A percentile compares a stretch with the other conserved stretches of the same genome.
phyloP scores from a whole-genome alignment of 30 jellyfish, hydroid and myxozoan species.

The Aurelia sp. region DNA sequence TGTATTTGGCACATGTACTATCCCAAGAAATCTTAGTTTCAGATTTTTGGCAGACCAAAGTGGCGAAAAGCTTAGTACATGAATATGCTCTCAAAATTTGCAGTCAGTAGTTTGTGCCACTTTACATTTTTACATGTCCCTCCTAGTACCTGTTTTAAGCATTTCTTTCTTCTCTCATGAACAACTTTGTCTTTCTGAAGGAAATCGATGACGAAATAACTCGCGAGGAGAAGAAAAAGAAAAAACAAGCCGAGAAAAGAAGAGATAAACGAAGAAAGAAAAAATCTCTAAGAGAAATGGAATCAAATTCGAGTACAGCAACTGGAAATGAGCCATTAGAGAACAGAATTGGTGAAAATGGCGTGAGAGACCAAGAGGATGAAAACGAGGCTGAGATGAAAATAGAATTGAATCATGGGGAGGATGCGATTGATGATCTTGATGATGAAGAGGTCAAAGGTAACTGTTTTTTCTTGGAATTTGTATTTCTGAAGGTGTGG shows the following conservation, averaged over 20 bases:
- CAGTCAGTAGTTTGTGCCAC: too few species aligned
- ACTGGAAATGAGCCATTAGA: conserved; percentile 76
- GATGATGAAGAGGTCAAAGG: conserved; percentile 97
- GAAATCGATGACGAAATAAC: conserved; percentile 95
- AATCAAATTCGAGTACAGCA: conserved; percentile 34
- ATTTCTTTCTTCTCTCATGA: too few species aligned
- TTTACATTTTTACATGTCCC: too few species aligned
- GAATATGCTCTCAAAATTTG: too few species aligned
- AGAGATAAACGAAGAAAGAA: conserved; percentile 90
- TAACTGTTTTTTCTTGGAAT: conserved; percentile 1
- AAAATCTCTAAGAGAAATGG: conserved; percentile 78
- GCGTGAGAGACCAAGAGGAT: conserved; percentile 57
- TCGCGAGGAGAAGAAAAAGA: conserved; percentile 97
- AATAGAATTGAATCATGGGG: conserved; percentile 61
- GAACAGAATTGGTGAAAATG: conserved; percentile 78
- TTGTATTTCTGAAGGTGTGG: too few species aligned
- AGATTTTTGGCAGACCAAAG: too few species aligned
- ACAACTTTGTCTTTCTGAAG: conserved; percentile 7
- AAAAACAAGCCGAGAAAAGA: conserved; percentile 96
- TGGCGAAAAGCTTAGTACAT: too few species aligned
- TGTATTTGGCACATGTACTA: too few species aligned
- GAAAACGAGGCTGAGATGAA: conserved; percentile 69
- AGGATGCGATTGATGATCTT: conserved; percentile 86
- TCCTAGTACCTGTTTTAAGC: too few species aligned
- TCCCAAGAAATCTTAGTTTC: too few species aligned